Base-by-base conservation (phyloP, 2,797 vertebrate genomes). In the Synanceia verrucosa region DNA sequence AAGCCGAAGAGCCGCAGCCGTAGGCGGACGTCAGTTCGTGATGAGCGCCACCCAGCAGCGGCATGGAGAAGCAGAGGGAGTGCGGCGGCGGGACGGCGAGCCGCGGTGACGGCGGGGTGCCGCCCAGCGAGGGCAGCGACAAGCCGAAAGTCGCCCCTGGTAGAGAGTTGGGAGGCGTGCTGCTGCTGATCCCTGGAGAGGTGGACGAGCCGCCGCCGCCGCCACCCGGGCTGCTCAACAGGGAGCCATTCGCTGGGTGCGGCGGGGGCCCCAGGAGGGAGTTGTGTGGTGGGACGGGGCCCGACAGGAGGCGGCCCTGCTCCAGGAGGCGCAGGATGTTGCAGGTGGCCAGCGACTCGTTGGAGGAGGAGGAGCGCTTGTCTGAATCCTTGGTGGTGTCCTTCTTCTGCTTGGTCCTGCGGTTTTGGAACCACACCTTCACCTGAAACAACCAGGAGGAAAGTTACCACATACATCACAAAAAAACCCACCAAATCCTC, bases 361-460 rank as follows among this genome's bases (percentile, higher is more conserved):
- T 97, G 10, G 93, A 87, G 31, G 92, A 77, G 5, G 95, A 89
- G 2, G 93, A 92, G 29, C 93, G 95, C 67, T 97, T 97, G 90
- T 97, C 97, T 1, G 95, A 94, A 82, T 99, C 97, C 89, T 95
- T 95, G 90, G 95, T 97, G 90, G 97, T 98, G 92, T 99, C 97
- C 83, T 99, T 99, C 92, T 99, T 99, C 94, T 98, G 96, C 78
- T 99, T 99, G 82, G 97, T 99, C 74, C 97, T 95, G 4, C 97
- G 96, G 88, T 99, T 99, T 90, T 99, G 97, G 92, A 98, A 98
- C 97, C 97, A 99, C 58, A 98, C 97, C 82, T 99, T 99, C 39
- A 99, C 97, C 97, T 98, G 92, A 29, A 60, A 67, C 31, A 60
- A 73, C 16, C 39, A 67, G 21, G 39, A 50, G 34, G 36, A 65